These are phyloP conservation scores for Poicephalus gulielmi DNA, from an alignment of 2,113 vertebrate genomes.

Conservation along the genomic window DNA sequence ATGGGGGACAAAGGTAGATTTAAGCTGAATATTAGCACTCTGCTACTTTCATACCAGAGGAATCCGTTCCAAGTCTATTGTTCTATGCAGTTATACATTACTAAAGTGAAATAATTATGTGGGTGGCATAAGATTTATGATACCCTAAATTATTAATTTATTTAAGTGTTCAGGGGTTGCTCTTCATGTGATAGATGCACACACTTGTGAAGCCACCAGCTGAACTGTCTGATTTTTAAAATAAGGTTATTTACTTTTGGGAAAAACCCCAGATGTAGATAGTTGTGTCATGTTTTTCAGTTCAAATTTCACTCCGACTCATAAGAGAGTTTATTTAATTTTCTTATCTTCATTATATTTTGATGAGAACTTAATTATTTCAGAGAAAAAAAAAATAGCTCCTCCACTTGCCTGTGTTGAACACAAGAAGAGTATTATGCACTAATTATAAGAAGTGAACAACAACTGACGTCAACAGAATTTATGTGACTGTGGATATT, in stretches of 20 bases:
- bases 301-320: neutral
- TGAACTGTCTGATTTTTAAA: neutral
- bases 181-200: neutral
- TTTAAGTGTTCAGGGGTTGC: neutral
- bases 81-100: neutral
- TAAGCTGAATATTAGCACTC: neutral
- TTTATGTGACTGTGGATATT: constrained; percentile 12
- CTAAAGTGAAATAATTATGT: neutral
- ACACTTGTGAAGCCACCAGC: neutral
- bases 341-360: constrained; percentile 30
- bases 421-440: neutral
- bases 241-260: neutral
- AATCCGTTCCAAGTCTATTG: neutral
- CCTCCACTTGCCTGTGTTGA: neutral
- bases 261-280: neutral
- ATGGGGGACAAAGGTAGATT: neutral
- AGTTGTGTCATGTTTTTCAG: neutral
- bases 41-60: neutral
- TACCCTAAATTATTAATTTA: neutral
- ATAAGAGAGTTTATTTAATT: constrained; percentile 21
- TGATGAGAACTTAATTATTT: constrained; percentile 38
- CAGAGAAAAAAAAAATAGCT: constrained; percentile 19
- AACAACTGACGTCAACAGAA: constrained; percentile 37
- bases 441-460: constrained; percentile 33
- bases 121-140: neutral